Percentiles rank a stretch among this genome's conserved stretches.
Evolutionary conservation across 2,113 vertebrate species (phyloP).

Genomic region (Micromys minutus): DNA sequence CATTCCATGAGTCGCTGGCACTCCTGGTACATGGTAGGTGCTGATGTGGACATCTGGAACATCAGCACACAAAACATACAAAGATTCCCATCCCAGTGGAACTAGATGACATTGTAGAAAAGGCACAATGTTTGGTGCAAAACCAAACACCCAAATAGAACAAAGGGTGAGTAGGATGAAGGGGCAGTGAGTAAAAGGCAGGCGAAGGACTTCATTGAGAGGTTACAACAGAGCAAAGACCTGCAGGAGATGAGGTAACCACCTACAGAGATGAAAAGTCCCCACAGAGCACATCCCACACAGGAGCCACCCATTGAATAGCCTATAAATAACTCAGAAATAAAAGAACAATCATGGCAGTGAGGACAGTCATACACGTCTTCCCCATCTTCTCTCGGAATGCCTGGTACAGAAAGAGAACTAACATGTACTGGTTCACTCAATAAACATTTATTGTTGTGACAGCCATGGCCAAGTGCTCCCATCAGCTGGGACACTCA

Average conservation of each 20-base stretch:
- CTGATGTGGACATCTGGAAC: not conserved
- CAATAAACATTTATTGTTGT: not conserved
- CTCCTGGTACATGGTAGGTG: not conserved
- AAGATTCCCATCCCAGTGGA: not conserved
- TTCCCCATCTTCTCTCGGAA: not conserved
- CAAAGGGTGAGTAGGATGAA: not conserved
- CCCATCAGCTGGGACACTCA: not conserved
- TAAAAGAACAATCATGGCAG: slow-evolving; percentile 7
- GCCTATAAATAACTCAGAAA: slow-evolving; percentile 2
- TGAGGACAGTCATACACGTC: not conserved
- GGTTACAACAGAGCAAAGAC: not conserved
- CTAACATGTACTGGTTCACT: not conserved
- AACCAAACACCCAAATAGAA: not conserved
- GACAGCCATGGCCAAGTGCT: too few relatives aligned
- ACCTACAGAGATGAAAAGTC: not conserved
- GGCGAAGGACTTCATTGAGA: not conserved
- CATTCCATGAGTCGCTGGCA: not conserved
- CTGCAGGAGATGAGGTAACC: not conserved
- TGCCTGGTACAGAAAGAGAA: not conserved
- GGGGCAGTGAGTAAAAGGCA: not conserved
- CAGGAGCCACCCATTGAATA: not conserved
- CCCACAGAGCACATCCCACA: not conserved
- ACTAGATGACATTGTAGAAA: not conserved
- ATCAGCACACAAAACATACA: not conserved
- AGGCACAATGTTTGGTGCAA: not conserved